A percentile compares a stretch with the other conserved stretches of the same genome.
Conservation (phyloP, 2,888 invertebrate genomes). For the Euzophera pinguis region DNA sequence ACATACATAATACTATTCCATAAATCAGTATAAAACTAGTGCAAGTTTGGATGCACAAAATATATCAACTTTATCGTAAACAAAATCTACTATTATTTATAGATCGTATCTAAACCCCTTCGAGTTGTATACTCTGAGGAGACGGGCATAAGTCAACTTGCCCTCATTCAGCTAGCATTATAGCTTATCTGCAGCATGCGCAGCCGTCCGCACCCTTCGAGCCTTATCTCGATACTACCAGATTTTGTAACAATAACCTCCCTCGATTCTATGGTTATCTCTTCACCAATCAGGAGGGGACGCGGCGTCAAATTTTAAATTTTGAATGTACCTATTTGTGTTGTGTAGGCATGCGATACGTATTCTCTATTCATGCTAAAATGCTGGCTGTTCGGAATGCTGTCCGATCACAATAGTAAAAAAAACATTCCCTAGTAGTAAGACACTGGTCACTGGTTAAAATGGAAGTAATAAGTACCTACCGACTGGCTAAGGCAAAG, state of each 20-base stretch:
- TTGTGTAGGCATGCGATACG: slow-evolving; percentile 12
- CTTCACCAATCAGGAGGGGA: slow-evolving; percentile 61
- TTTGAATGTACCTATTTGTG: slow-evolving; percentile 20
- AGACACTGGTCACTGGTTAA: too few species aligned
- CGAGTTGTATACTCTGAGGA: slow-evolving; percentile 26
- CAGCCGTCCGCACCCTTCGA: slow-evolving; percentile 64
- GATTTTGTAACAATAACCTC: slow-evolving; percentile 67
- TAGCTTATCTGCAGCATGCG: slow-evolving; percentile 62
- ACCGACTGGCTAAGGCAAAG: too few species aligned
- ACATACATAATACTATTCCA: too few species aligned
- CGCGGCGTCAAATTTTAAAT: slow-evolving; percentile 33
- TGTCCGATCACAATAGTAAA: neutral
- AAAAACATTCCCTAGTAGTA: too few species aligned
- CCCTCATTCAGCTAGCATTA: slow-evolving; percentile 53
- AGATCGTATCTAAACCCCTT: neutral
- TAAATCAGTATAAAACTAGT: too few species aligned
- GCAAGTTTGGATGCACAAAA: too few species aligned
- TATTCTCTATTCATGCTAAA: neutral
- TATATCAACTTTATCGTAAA: too few species aligned
- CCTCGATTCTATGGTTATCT: slow-evolving; percentile 54
- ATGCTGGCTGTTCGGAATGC: neutral
- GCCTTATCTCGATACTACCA: slow-evolving; percentile 67
- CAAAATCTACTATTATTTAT: neutral
- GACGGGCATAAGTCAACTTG: slow-evolving; percentile 56
- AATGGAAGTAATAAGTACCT: too few species aligned